Conservation (phyloP, 2,888 invertebrate genomes). For the Clistopyga incitator region DNA sequence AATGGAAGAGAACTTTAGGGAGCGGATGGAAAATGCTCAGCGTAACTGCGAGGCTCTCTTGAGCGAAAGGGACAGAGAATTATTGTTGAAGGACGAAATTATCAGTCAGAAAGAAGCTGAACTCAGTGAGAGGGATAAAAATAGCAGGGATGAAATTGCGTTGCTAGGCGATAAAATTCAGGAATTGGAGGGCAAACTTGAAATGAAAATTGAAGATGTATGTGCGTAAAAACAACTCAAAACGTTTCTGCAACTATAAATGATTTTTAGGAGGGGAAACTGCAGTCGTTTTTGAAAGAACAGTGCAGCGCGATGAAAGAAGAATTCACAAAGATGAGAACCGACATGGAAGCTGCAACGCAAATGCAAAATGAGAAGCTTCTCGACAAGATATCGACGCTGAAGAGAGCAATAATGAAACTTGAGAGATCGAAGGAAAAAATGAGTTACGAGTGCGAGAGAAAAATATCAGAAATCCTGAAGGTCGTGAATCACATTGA, state of each 20-base stretch:
- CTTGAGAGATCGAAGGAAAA: constrained; percentile 76
- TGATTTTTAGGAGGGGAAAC: constrained; percentile 73
- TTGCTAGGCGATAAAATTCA: constrained; percentile 72
- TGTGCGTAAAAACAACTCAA: constrained; percentile 8
- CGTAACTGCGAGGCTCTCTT: constrained; percentile 72
- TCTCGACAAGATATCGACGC: constrained; percentile 68
- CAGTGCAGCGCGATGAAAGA: constrained; percentile 77
- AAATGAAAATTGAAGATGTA: constrained; percentile 77
- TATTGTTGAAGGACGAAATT: constrained; percentile 71
- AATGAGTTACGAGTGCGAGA: constrained; percentile 75
- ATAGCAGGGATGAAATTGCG: constrained; percentile 69
- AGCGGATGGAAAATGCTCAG: constrained; percentile 70
- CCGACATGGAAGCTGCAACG: constrained; percentile 73
- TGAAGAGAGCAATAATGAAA: constrained; percentile 75
- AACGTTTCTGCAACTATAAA: neutral
- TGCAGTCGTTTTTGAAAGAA: constrained; percentile 74
- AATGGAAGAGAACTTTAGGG: constrained; percentile 52
- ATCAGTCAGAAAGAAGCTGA: constrained; percentile 73
- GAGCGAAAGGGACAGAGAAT: constrained; percentile 72
- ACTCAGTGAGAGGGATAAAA: constrained; percentile 65
- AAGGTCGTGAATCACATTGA: constrained; percentile 70
- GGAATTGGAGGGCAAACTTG: constrained; percentile 75
- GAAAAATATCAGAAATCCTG: constrained; percentile 74
- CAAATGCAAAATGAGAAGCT: constrained; percentile 74
- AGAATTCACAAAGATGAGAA: constrained; percentile 76